Percentiles rank a stretch among this genome's conserved stretches.
Conservation (phyloP, 2,113 vertebrate genomes). For the Gymnocephalus cernua region DNA sequence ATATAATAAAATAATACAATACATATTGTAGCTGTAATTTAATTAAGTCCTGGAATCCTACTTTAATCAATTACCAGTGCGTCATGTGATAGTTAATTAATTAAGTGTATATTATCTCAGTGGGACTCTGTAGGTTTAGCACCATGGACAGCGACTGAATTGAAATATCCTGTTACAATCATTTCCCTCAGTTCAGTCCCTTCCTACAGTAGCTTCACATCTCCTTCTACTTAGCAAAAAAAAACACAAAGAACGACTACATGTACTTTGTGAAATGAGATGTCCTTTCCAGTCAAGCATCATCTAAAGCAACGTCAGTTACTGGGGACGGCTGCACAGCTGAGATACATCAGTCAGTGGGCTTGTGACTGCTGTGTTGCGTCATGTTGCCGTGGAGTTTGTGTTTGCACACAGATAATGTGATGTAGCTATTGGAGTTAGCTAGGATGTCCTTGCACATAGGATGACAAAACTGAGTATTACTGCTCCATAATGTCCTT, state of each 20-base stretch:
- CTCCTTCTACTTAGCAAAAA: background rate
- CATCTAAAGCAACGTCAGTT: slow-evolving; percentile 1
- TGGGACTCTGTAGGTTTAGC: slow-evolving; percentile 26
- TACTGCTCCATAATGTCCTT: background rate
- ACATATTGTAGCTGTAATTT: background rate
- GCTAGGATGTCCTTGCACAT: slow-evolving; percentile 2
- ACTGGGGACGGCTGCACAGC: slow-evolving; percentile 21
- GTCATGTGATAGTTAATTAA: background rate
- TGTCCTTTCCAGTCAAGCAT: slow-evolving; percentile 25
- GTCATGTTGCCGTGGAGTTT: background rate
- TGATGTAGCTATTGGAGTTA: background rate
- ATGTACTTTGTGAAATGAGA: background rate
- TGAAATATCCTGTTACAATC: background rate
- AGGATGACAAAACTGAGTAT: background rate
- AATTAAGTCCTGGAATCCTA: background rate
- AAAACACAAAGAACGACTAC: background rate
- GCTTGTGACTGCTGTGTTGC: slow-evolving; percentile 20
- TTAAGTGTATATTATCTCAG: background rate
- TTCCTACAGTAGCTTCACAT: background rate
- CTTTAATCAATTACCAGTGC: background rate
- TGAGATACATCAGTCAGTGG: slow-evolving; percentile 15
- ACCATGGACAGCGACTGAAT: slow-evolving; percentile 44
- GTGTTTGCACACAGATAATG: slow-evolving; percentile 8
- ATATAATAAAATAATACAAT: background rate
- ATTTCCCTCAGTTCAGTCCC: background rate